Conservation (phyloP, 2,797 vertebrate species). For the Pagetopsis macropterus region DNA sequence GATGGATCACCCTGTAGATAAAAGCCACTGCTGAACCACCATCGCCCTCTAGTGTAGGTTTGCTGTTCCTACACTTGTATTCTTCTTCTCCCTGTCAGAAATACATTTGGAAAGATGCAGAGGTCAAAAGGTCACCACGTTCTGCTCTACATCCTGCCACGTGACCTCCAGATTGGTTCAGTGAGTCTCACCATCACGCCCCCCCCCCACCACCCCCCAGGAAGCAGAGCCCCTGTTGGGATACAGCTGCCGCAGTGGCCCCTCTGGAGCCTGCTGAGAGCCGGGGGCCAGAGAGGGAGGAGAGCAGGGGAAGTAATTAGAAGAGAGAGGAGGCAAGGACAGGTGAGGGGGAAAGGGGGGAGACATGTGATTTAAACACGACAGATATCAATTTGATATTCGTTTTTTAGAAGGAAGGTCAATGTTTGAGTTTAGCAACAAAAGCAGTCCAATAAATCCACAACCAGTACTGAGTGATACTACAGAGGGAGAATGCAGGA, state of each 20-base stretch:
- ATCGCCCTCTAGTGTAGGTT: constrained; percentile 64
- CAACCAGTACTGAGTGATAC: neutral
- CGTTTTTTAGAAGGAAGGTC: no score
- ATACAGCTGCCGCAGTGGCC: constrained; percentile 33
- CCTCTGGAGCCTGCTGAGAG: constrained; percentile 24
- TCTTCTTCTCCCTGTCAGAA: neutral
- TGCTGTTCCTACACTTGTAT: neutral
- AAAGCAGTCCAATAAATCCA: neutral
- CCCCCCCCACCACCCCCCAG: constrained; percentile 11
- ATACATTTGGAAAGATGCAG: neutral
- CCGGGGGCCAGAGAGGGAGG: constrained; percentile 5
- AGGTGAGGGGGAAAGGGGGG: neutral
- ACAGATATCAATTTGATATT: neutral
- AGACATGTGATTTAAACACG: constrained; percentile 6
- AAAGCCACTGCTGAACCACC: constrained; percentile 40
- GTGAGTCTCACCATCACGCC: constrained; percentile 10
- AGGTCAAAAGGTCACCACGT: constrained; percentile 9
- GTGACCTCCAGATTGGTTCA: constrained; percentile 16
- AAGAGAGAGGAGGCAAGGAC: constrained; percentile 19
- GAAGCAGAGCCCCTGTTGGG: constrained; percentile 6
- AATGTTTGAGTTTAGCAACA: neutral
- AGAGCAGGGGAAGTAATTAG: constrained; percentile 19
- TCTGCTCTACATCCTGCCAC: constrained; percentile 1
- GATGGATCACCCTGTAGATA: neutral
- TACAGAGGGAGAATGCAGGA: no score